Evolutionary conservation across 2,113 vertebrate species (phyloP), one percentile per base, ranked within the genome.

Genomic region (Poeciliopsis prolifica): DNA sequence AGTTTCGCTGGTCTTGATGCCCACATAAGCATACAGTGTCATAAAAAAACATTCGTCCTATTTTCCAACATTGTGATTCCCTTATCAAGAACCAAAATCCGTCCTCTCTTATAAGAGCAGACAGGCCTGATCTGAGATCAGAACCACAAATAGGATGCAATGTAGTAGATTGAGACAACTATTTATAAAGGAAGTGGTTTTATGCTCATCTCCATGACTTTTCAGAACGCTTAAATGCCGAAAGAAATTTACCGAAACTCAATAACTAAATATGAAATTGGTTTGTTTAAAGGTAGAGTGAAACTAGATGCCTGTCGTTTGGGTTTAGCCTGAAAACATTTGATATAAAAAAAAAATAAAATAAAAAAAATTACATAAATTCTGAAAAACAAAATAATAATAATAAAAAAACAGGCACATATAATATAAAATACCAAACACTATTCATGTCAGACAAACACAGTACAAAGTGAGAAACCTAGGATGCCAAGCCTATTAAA

Each of bases 401-500:
- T 17, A 48, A 5, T 24, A 40, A 67, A 68, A 72, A 37, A 13
- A 33, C 3, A 19, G 42, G 62, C 14, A 69, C 13, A 3, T 54
- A 10, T 12, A 12, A 26, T 19, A 66, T 14, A 28, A 83, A 51
- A 51, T 58, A 28, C 7, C 14, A 12, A 72, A 72, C 28, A 14
- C 70, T 33, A 28, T 2, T 19, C 14, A 28, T 65, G 6, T 37
- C 11, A 68, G 1, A 75, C 24, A 48, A 35, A 48, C 26, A 40
- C 48, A 19, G 26, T 1, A 72, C 54, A 65, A 3, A 65, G 13
- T 78, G 13, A 26, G 17, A 72, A 51, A 42, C 9, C 44, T 10
- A 62, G 72, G 80, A 79, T 74, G 51, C 70, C 33, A 76, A 68
- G 22, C 33, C 68, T 62, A 26, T 42, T 54, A 79, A 72, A 68